Conservation (phyloP, 2,888 invertebrate genomes). For the Torymus tubicola region DNA sequence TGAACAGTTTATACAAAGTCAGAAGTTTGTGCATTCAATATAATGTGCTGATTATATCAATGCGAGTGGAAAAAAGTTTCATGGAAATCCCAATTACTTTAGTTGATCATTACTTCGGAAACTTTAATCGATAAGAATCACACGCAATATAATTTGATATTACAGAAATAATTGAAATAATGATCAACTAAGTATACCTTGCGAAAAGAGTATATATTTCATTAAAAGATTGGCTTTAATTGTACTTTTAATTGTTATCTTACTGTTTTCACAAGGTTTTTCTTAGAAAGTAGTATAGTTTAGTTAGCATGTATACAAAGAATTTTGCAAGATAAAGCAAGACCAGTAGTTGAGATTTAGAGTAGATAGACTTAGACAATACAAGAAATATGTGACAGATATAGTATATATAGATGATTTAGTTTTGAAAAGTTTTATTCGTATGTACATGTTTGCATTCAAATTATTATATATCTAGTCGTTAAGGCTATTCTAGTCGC, state of each 20-base stretch:
- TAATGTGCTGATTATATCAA: conserved; percentile 36
- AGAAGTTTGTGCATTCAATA: conserved; percentile 36
- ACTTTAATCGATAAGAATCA: conserved; percentile 12
- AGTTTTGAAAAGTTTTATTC: background rate
- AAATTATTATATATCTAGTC: background rate
- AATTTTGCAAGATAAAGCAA: background rate
- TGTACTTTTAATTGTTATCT: no score
- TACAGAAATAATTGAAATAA: conserved; percentile 27
- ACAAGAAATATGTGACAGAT: conserved; percentile 36
- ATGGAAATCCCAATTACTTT: conserved; percentile 53
- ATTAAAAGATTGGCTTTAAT: no score
- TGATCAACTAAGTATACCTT: conserved; percentile 8
- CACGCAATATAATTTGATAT: no score
- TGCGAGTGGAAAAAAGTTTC: conserved; percentile 53
- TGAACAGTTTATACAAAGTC: background rate
- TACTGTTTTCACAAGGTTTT: conserved; percentile 16
- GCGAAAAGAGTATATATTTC: conserved; percentile 28
- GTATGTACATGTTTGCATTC: conserved; percentile 17
- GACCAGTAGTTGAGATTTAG: conserved; percentile 15
- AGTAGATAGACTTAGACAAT: background rate
- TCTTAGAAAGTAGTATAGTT: conserved; percentile 18
- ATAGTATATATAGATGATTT: conserved; percentile 21
- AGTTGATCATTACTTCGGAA: conserved; percentile 37
- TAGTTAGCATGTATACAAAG: conserved; percentile 27
- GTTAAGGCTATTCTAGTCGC: no score